Conservation (phyloP, 2,888 invertebrate species). For the Chrysolina americana region DNA sequence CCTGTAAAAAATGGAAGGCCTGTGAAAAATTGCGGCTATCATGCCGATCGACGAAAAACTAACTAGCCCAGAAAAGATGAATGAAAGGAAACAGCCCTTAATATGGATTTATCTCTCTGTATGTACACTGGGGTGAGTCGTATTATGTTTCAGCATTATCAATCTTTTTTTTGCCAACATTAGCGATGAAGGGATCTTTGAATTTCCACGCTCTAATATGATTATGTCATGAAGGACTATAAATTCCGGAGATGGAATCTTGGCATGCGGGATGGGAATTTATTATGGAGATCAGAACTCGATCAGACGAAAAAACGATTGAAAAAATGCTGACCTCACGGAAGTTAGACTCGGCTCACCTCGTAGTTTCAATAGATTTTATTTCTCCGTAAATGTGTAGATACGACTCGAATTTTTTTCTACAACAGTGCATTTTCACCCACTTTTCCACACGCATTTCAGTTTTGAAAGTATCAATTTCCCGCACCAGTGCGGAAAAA, state of each 20-base stretch:
- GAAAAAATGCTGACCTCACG: too few species aligned
- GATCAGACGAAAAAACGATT: background rate
- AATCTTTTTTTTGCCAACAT: constrained; percentile 42
- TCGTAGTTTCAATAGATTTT: too few species aligned
- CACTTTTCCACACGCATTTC: too few species aligned
- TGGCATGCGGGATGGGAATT: constrained; percentile 14
- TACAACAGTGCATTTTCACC: too few species aligned
- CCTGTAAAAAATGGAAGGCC: constrained; percentile 48
- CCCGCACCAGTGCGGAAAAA: too few species aligned
- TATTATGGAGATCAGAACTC: background rate
- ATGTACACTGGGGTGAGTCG: constrained; percentile 41
- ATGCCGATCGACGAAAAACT: constrained; percentile 44
- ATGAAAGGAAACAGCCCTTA: constrained; percentile 41
- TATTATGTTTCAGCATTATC: constrained; percentile 41
- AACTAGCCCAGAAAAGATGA: constrained; percentile 45
- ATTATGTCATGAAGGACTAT: constrained; percentile 44
- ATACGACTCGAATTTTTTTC: too few species aligned
- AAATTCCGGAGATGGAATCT: constrained; percentile 35
- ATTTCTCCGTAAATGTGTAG: too few species aligned
- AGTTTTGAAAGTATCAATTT: too few species aligned
- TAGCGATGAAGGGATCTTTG: constrained; percentile 40
- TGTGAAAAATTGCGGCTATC: constrained; percentile 41
- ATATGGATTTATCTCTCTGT: constrained; percentile 45
- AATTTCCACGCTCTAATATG: constrained; percentile 38
- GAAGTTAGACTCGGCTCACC: too few species aligned